These are phyloP conservation scores for Lysandra coridon DNA, from an alignment of 2,888 invertebrate genomes.

Conservation along the genomic window DNA sequence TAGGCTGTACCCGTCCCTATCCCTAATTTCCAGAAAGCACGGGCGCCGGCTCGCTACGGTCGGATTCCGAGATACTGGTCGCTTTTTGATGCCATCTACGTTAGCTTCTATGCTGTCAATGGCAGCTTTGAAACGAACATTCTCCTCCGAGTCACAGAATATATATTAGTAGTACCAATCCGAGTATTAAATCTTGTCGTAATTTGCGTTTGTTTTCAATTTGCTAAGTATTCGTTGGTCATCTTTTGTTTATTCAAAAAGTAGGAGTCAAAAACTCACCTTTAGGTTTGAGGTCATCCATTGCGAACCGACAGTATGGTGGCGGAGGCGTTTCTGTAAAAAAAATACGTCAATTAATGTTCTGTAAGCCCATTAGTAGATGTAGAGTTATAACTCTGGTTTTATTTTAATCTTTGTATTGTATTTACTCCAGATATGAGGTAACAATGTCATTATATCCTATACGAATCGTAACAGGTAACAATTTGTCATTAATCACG, in stretches of 20 bases:
- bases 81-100: conserved; percentile 46
- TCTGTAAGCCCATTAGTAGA: background rate
- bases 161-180: too few species aligned
- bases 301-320: conserved; percentile 88
- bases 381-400: background rate
- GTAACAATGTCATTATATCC: background rate
- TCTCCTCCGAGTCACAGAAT: too few species aligned
- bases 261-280: conserved; percentile 64
- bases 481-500: background rate
- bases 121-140: conserved; percentile 26
- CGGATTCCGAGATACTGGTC: conserved; percentile 69
- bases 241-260: background rate
- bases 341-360: conserved; percentile 31
- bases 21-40: conserved; percentile 76
- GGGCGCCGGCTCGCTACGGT: conserved; percentile 71
- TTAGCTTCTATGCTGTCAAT: conserved; percentile 35
- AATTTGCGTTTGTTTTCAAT: background rate
- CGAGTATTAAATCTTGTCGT: background rate
- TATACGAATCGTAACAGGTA: background rate
- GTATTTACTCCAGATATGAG: background rate
- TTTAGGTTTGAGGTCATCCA: conserved; percentile 88
- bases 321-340: conserved; percentile 90
- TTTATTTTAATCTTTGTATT: background rate
- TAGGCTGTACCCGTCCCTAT: conserved; percentile 59
- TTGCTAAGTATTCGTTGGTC: background rate